Conservation (phyloP, 2,113 vertebrate genomes). For the Camelus dromedarius region DNA sequence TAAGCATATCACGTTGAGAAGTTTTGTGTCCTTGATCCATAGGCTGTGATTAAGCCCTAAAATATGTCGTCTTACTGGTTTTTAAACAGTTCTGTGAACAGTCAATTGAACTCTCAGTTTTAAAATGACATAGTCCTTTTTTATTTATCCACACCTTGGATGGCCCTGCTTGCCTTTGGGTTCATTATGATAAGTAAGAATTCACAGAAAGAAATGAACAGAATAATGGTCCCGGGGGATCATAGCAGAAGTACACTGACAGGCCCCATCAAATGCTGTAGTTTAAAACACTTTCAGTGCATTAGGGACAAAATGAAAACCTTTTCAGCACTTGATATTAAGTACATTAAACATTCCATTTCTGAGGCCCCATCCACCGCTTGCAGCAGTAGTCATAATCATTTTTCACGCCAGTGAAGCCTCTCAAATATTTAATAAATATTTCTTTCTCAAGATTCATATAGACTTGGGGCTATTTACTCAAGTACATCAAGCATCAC, state of each 20-base stretch:
- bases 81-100: conserved; percentile 54
- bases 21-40: conserved; percentile 43
- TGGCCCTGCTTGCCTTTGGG: conserved; percentile 57
- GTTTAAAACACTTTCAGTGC: conserved; percentile 62
- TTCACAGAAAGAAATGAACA: conserved; percentile 66
- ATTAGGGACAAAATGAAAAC: conserved; percentile 62
- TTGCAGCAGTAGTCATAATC: conserved; percentile 43
- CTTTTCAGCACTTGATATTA: conserved; percentile 60
- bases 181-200: conserved; percentile 61
- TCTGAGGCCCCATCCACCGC: neutral
- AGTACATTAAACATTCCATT: conserved; percentile 67
- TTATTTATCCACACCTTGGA: conserved; percentile 14
- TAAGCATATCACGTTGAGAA: conserved; percentile 37
- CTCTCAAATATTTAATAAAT: conserved; percentile 73
- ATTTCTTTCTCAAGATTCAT: conserved; percentile 64
- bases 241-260: conserved; percentile 1
- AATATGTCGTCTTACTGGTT: conserved; percentile 3
- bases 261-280: conserved; percentile 12
- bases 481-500: conserved; percentile 66
- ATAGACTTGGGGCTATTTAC: conserved; percentile 72
- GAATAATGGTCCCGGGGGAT: conserved; percentile 41
- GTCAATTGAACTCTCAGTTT: conserved; percentile 38
- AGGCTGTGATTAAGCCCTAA: conserved; percentile 46
- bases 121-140: conserved; percentile 17
- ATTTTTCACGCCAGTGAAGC: conserved; percentile 67